Percentiles rank a stretch among this genome's conserved stretches.
Conservation (phyloP, 92 coral and sea anemone genomes). For the Actinostola sp. region DNA sequence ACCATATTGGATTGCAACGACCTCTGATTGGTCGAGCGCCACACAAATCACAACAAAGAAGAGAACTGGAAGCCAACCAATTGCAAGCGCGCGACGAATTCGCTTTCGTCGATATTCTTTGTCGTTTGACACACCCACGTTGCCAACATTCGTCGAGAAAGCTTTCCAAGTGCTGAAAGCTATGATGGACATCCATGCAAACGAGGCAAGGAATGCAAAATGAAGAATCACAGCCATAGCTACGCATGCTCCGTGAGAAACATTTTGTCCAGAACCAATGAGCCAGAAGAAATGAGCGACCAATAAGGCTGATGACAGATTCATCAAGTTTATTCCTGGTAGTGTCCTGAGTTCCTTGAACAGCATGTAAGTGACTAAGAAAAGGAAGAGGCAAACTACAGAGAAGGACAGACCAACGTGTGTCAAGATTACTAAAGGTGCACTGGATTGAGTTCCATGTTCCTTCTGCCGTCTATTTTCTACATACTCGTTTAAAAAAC, state of each 20-base stretch:
- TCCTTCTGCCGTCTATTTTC: background rate
- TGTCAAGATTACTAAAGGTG: slow-evolving; percentile 29
- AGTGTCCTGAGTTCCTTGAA: slow-evolving; percentile 49
- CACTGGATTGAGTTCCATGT: background rate
- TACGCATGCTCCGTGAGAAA: slow-evolving; percentile 34
- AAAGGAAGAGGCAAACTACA: slow-evolving; percentile 18
- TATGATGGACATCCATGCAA: no score
- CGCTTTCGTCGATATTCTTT: no score
- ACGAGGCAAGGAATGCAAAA: no score
- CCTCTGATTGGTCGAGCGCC: no score
- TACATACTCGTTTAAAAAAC: slow-evolving; percentile 2
- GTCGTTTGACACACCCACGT: slow-evolving; percentile 4
- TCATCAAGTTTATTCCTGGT: no score
- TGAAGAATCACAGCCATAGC: slow-evolving; percentile 53
- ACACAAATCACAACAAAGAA: no score
- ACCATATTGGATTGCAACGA: no score
- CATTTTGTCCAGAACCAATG: slow-evolving; percentile 27
- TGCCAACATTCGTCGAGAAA: slow-evolving; percentile 27
- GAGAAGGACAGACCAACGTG: slow-evolving; percentile 49
- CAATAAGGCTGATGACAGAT: no score
- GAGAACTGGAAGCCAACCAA: slow-evolving; percentile 62
- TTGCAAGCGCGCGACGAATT: background rate
- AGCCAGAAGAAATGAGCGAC: no score
- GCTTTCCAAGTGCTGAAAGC: no score
- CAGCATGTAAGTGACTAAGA: slow-evolving; percentile 42